Conservation (phyloP, 1,140 invertebrate genomes). For the Sycophaga agraensis region DNA sequence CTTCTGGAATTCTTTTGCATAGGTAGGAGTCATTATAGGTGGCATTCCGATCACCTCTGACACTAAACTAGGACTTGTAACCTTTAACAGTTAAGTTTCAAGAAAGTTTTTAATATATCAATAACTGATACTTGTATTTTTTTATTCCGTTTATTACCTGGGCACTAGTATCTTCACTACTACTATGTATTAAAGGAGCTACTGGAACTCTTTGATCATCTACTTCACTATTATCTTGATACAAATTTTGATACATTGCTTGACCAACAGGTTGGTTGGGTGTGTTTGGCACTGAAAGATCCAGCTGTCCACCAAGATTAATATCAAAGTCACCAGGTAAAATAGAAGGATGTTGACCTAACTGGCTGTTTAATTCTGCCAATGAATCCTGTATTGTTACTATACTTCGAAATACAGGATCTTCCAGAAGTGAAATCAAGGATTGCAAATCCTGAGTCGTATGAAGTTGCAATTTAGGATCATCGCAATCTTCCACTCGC, state of each 20-base stretch:
- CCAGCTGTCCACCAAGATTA: conserved; percentile 68
- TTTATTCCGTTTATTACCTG: conserved; percentile 39
- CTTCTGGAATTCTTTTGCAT: conserved; percentile 66
- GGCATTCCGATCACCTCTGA: conserved; percentile 58
- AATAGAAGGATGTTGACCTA: conserved; percentile 87
- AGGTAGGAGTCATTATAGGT: conserved; percentile 63
- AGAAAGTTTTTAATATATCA: neutral
- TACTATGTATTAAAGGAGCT: conserved; percentile 58
- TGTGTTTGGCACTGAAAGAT: conserved; percentile 60
- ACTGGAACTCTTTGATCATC: conserved; percentile 62
- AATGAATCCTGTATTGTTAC: conserved; percentile 89
- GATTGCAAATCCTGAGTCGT: conserved; percentile 84
- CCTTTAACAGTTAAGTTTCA: conserved; percentile 27
- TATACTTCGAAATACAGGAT: conserved; percentile 89
- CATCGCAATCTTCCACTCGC: conserved; percentile 60
- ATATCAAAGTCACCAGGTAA: conserved; percentile 91
- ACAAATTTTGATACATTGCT: conserved; percentile 52
- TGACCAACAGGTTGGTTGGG: conserved; percentile 48
- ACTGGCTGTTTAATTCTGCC: conserved; percentile 75
- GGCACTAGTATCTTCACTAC: conserved; percentile 56
- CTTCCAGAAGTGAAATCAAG: conserved; percentile 84
- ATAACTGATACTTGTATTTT: neutral
- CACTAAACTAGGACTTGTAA: conserved; percentile 53
- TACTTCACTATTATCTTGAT: conserved; percentile 52
- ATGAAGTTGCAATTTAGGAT: conserved; percentile 63